Conservation (phyloP, 2,797 vertebrate genomes). For the Taeniopygia guttata region DNA sequence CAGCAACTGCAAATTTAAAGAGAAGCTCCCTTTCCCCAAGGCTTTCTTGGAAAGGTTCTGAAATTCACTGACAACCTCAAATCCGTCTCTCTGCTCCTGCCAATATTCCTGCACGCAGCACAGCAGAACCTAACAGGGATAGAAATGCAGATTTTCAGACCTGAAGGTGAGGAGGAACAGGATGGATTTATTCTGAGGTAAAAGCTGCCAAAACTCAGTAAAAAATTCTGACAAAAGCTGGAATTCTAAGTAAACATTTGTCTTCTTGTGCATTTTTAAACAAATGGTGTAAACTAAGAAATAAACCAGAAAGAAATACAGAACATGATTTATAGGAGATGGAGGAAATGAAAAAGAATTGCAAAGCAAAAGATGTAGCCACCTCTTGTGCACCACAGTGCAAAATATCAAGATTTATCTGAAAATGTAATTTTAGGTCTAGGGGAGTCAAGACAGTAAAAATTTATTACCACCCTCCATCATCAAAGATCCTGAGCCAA, state of each 20-base stretch:
- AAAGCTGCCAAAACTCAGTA: neutral
- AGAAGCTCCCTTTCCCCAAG: neutral
- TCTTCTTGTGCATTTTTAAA: neutral
- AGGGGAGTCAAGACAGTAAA: neutral
- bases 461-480: neutral
- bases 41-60: constrained; percentile 18
- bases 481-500: neutral
- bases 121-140: neutral
- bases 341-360: neutral
- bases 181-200: neutral
- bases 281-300: neutral
- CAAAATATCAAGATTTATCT: neutral
- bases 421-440: neutral
- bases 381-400: neutral
- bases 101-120: neutral
- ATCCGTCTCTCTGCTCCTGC: neutral
- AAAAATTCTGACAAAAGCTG: neutral
- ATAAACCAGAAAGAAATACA: neutral
- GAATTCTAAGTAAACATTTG: neutral
- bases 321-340: neutral
- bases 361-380: neutral
- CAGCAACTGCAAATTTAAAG: constrained; percentile 19
- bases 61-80: constrained; percentile 11
- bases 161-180: neutral
- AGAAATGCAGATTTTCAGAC: constrained; percentile 7